phyloP scores from a whole-genome alignment of 2,797 vertebrate species.

The Vireo griseus region DNA sequence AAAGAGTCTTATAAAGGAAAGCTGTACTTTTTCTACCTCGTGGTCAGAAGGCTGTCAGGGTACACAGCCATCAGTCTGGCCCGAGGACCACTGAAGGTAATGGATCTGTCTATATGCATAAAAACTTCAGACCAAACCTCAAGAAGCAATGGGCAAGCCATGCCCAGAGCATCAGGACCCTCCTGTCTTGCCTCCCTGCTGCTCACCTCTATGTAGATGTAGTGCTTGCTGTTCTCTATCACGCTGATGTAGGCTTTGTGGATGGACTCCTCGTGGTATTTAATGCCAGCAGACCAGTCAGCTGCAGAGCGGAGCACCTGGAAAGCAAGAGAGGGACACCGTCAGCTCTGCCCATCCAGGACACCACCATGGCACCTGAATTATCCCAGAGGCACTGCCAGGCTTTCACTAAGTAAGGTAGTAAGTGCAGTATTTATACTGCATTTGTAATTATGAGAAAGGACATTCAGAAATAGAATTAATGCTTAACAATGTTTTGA shows the following conservation, averaged over 20 bases:
- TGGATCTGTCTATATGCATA: not conserved
- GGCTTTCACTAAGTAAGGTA: not conserved
- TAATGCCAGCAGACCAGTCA: conserved; percentile 97
- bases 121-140: not conserved
- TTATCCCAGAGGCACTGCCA: not conserved
- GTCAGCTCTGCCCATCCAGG: not conserved
- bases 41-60: not conserved
- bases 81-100: not conserved
- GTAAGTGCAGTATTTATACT: fast-evolving
- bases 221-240: conserved; percentile 90
- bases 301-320: conserved; percentile 90
- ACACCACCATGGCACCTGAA: not conserved
- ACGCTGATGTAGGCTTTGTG: conserved; percentile 84
- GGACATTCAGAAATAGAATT: not conserved
- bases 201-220: conserved; percentile 92
- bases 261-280: conserved; percentile 95
- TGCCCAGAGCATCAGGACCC: not conserved
- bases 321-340: not conserved
- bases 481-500: not conserved
- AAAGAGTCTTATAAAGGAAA: not conserved
- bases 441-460: not conserved
- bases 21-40: fast-evolving
- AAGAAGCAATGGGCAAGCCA: not conserved
- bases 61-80: not conserved
- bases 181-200: not conserved